Evolutionary conservation across 2,797 vertebrate genomes (phyloP).

Genomic region (Heteromormyrus szaboi): DNA sequence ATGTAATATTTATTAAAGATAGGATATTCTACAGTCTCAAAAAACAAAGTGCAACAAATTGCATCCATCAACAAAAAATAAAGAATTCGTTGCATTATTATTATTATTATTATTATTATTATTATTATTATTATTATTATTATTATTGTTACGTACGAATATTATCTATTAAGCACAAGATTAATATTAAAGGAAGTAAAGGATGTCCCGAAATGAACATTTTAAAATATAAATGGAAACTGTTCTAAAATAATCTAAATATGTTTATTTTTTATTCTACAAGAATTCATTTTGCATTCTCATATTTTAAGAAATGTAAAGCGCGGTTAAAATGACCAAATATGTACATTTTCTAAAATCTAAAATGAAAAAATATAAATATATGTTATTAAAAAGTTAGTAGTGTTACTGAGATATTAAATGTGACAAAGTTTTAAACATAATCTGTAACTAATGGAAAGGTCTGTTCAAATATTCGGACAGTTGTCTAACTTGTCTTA

Average conservation of each 20-base stretch:
- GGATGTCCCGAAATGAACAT: not conserved
- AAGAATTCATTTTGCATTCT: not conserved
- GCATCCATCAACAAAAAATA: not conserved
- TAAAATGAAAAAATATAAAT: not conserved
- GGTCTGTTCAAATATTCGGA: not conserved
- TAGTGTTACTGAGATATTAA: not conserved
- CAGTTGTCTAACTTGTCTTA: not conserved
- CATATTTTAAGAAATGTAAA: not conserved
- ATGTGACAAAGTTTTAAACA: not conserved
- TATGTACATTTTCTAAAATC: not conserved
- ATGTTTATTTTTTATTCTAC: not conserved
- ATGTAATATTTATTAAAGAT: not conserved
- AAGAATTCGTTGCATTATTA: not conserved
- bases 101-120: not conserved
- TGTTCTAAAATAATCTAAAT: not conserved
- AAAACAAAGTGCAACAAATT: not conserved
- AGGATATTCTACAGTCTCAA: not conserved
- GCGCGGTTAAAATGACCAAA: not conserved
- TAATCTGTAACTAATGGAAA: not conserved
- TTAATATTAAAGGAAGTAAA: not conserved
- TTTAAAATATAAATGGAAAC: not conserved
- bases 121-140: not conserved
- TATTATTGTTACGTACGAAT: not conserved
- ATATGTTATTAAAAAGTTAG: not conserved
- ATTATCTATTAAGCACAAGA: not conserved